Percentiles rank a stretch among this genome's conserved stretches.
Evolutionary conservation across 1,140 invertebrate species (phyloP).

Genomic region (Cyphomyrmex costatus): DNA sequence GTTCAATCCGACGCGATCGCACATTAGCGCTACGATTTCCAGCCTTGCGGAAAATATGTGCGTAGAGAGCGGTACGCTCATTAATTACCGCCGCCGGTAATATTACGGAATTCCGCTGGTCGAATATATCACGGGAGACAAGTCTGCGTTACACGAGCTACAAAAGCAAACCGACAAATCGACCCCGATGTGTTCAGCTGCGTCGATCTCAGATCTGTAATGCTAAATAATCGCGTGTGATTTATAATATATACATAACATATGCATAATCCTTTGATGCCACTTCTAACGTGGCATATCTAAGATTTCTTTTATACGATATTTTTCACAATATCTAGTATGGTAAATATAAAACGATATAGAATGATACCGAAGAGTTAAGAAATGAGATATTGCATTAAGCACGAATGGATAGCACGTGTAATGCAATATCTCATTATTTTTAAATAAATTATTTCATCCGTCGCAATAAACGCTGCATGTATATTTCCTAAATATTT

Average conservation of each 20-base stretch:
- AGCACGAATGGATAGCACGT: background rate
- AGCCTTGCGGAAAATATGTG: slow-evolving; percentile 70
- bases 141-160: background rate
- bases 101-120: slow-evolving; percentile 69
- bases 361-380: too few relatives aligned
- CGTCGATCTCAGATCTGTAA: slow-evolving; percentile 10
- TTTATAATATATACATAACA: background rate
- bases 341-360: too few relatives aligned
- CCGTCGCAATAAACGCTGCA: background rate
- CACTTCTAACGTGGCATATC: too few relatives aligned
- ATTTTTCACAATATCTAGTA: too few relatives aligned
- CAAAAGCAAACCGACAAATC: slow-evolving; percentile 47
- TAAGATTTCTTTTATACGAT: too few relatives aligned
- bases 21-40: slow-evolving; percentile 64
- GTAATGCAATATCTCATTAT: too few relatives aligned
- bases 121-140: slow-evolving; percentile 63
- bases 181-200: background rate
- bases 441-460: background rate
- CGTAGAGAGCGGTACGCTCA: slow-evolving; percentile 63
- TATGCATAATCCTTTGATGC: too few relatives aligned
- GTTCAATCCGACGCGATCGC: slow-evolving; percentile 56
- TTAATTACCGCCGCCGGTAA: slow-evolving; percentile 66
- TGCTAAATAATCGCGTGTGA: background rate
- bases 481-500: background rate
- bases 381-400: background rate